Evolutionary conservation across 2,888 invertebrate species (phyloP), one percentile per base, ranked within the genome.

Genomic region (Amphiduros pacificus): DNA sequence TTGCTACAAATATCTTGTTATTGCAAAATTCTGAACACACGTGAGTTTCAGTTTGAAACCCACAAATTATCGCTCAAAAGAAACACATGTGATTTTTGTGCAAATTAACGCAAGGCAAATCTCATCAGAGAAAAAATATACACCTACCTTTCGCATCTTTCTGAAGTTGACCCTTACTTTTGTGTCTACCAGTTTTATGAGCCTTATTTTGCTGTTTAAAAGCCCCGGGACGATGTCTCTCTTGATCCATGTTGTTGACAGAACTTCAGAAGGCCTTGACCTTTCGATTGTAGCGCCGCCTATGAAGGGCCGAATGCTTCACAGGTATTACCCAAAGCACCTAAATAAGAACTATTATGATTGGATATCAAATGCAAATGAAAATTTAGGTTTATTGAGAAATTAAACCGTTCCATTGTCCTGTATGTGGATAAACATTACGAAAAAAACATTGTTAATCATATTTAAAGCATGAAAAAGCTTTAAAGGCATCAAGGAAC

Each of bases 161-260:
- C 58, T 90, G 88, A 66, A 95, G 87, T 26, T 91, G 88, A 11
- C 95, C 90, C 85, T 98, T 97, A 24, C 93, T 94, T 31, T 92
- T 88, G 84, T 98, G 96, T 68, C 91, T 88, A 3, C 93, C 93
- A 67, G 91, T 90, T 84, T 97, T 98, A 79, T 98, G 98, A 49
- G 87, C 74, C 83, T 99, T 99, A 80, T 98, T 98, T 65, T 89
- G 87, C 84, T 97, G 96, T 80, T 98, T 98, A 50, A 94, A 87
- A 54, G 87, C 87, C 44, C 97, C 94, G 32, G 95, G 86, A 60
- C 94, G 88, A 85, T 98, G 97, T 22, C 48, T 48, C 20, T 36
- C 60, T 22, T 70, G 55, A 2, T 60, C 63, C 67, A 65, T 65
- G 50, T 36, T 71, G 69, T 20, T n/a, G n/a, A n/a, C n/a, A n/a